Evolutionary conservation across 23 tunicate genomes (phyloP), one percentile per base, ranked within the genome.

Genomic region (Ciona savignyi): DNA sequence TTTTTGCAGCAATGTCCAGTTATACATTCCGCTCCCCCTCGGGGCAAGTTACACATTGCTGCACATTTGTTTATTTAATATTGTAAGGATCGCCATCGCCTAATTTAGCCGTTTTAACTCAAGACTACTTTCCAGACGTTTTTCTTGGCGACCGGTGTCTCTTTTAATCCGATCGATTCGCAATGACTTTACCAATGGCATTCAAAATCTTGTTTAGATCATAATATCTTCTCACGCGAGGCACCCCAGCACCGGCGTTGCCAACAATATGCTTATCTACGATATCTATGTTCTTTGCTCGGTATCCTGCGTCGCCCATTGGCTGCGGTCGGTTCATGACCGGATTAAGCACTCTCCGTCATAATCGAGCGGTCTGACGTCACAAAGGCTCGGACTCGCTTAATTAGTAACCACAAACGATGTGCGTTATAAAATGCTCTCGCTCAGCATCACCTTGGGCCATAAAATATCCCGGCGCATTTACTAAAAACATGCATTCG

Each of bases 141-240:
- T n/a, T 42, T 9, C 9, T 9, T 9, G 56, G 56, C 56, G 56
- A 15, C 56, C 56, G 56, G 56, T 15, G 11, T 6, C 56, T 42
- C 56, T 42, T 42, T 42, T 42, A 42, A 42, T 42, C 56, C 56
- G 56, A 42, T 42, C 56, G 56, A 42, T 42, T 42, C 56, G 56
- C 9, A 42, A 42, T 42, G 56, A 42, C 56, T 42, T 42, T 6
- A 42, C 11, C 56, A 42, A 42, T 42, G 56, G 56, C 56, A 42
- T 42, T 42, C 56, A 42, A 42, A 42, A 42, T 42, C 56, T 15
- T 42, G 56, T 42, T 42, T 42, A 42, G 15, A 15, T 9, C 56
- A 42, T 42, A 42, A 42, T 42, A 42, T 42, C 56, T 42, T 42
- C 56, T 42, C 56, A 42, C 56, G 56, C 56, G 56, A 42, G 56